Percentiles rank a stretch among this genome's conserved stretches.
These are phyloP conservation scores for Mormyrus iriodes DNA, from an alignment of 2,113 vertebrate genomes.

Conservation along the genomic window DNA sequence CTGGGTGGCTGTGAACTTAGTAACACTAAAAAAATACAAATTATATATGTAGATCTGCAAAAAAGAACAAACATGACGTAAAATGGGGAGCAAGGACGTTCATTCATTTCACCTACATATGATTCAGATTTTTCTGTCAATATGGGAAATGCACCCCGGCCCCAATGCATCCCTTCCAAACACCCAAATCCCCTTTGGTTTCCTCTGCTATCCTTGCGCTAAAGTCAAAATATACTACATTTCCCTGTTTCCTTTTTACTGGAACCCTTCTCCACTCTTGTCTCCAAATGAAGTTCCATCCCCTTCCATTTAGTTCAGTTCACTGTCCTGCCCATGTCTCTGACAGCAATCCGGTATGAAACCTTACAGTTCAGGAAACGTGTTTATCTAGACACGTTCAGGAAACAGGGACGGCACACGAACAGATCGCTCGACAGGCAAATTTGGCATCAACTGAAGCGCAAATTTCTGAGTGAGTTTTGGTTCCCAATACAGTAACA, in stretches of 20 bases:
- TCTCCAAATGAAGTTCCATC: not conserved
- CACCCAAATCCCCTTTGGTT: not conserved
- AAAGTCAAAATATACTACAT: not conserved
- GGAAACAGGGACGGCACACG: not conserved
- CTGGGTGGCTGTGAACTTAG: not conserved
- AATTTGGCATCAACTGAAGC: not conserved
- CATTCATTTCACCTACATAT: not conserved
- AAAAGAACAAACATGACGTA: not conserved
- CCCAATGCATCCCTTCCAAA: not conserved
- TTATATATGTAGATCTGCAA: not conserved
- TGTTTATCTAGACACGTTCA: not conserved
- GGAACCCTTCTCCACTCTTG: not conserved
- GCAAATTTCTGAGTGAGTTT: not conserved
- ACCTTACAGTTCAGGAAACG: not conserved
- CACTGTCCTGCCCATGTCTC: not conserved
- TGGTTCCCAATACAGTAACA: not conserved
- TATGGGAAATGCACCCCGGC: not conserved
- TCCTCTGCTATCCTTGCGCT: not conserved
- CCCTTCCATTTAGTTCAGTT: not conserved
- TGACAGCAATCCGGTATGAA: not conserved
- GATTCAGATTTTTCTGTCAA: not conserved
- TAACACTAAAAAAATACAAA: not conserved
- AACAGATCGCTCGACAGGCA: not conserved
- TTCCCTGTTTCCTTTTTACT: not conserved
- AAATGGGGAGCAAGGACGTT: not conserved